Evolutionary conservation across 2,797 vertebrate species (phyloP), one percentile per base, ranked within the genome.

Genomic region (Sebastes ruberrimus): DNA sequence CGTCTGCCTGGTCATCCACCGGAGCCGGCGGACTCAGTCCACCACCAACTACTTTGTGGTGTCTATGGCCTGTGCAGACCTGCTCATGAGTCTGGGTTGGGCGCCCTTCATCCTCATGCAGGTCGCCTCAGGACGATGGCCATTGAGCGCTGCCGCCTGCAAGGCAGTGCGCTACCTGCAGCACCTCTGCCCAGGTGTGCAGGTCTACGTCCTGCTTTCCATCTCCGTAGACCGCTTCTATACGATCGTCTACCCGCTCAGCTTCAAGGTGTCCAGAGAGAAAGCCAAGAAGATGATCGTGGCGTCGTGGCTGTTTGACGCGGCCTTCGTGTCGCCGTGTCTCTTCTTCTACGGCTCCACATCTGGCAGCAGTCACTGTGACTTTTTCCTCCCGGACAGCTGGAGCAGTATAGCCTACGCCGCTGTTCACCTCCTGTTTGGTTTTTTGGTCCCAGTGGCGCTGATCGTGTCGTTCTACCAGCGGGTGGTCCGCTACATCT

Each of bases 11-110:
- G 98, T 98, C 79, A 98, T 99, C 94, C 97, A 97, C 76, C 95
- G 98, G 64, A 99, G 98, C 82, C 94, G 98, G n/a, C 95, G 98
- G 76, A 97, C 97, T n/a, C 98, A 99, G 83, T 99, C 98, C 35
- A 98, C 97, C 70, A 98, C 98, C 71, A 98, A 99, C 93, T 99
- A 99, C 80, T 99, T 99, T 5, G 98, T 99, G 78, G 97, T 97
- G 79, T 97, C 98, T 5, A 94, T 99, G 96, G 98, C 98, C 0
- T 98, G 97, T 0, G 97, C 97, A 0, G 98, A 99, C 89, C 94
- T 99, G 18, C 95, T 99, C 28, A 65, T 97, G 84, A 97, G 96
- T 6, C 62, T 97, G 1, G 93, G 93, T 4, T 97, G 96, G 1
- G 92, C 89, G 0, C 98, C 98, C 0, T 97, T 99, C 0, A 22